A percentile compares a stretch with the other conserved stretches of the same genome.
Evolutionary conservation across 2,797 vertebrate species (phyloP).

Genomic region (Acanthurus lineatus): DNA sequence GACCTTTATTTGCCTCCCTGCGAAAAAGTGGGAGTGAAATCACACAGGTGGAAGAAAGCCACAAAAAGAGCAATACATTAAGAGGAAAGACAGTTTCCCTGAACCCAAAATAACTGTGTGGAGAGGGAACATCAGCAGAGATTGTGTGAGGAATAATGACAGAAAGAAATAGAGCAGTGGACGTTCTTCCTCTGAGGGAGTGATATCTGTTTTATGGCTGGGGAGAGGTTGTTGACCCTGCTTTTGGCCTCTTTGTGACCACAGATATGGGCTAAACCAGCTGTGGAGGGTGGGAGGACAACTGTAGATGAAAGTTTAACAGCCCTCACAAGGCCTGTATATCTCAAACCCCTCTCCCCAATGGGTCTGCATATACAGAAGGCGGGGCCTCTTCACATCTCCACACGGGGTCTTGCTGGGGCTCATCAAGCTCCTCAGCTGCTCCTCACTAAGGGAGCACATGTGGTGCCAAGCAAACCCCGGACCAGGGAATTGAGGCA

Average conservation of each 20-base stretch:
- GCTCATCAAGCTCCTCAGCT: slow-evolving; percentile 75
- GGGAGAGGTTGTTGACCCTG: slow-evolving; percentile 54
- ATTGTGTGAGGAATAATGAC: slow-evolving; percentile 36
- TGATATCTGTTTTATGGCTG: slow-evolving; percentile 70
- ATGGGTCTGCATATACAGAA: slow-evolving; percentile 52
- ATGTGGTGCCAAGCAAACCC: slow-evolving; percentile 73
- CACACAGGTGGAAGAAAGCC: slow-evolving; percentile 21
- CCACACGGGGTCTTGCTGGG: slow-evolving; percentile 52
- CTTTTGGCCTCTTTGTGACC: slow-evolving; percentile 56
- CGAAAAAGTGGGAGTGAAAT: slow-evolving; percentile 38
- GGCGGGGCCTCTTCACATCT: slow-evolving; percentile 54
- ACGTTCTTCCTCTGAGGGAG: slow-evolving; percentile 50
- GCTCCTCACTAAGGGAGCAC: slow-evolving; percentile 64
- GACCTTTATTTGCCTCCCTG: slow-evolving; percentile 32
- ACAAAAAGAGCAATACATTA: slow-evolving; percentile 26
- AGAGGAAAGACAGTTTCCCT: slow-evolving; percentile 11
- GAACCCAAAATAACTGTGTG: slow-evolving; percentile 33
- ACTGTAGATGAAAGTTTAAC: slow-evolving; percentile 76
- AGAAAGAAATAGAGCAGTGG: slow-evolving; percentile 24
- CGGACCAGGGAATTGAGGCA: slow-evolving; percentile 39
- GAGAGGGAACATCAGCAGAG: slow-evolving; percentile 37
- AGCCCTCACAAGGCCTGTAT: slow-evolving; percentile 63
- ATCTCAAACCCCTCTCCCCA: slow-evolving; percentile 37
- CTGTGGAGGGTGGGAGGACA: slow-evolving; percentile 67
- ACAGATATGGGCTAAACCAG: slow-evolving; percentile 61